Evolutionary conservation across 37 sponge, comb jelly and placozoan genomes (phyloP), one percentile per base, ranked within the genome.

Genomic region (Geodia barretti): DNA sequence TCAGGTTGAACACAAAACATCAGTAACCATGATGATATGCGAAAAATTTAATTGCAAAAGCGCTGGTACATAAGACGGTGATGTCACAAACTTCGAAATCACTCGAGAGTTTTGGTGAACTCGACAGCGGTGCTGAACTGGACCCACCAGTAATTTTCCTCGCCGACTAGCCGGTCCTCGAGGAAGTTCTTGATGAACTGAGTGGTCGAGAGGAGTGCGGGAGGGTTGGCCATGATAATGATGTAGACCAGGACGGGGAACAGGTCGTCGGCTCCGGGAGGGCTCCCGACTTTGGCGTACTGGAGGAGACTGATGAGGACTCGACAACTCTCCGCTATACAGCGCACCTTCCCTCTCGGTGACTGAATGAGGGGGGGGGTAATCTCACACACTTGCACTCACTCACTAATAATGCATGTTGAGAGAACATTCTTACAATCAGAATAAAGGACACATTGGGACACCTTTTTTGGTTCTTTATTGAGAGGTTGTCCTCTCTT

Each of bases 191-290:
- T 72, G 14, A 97, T 79, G 72, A 72, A 97, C 60, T 93, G 91
- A 1, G 87, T 74, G 3, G 97, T 97, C 30, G 97, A 97, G 38
- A 91, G 92, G 24, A 93, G 82, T 62, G 70, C 80, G 39, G 94
- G 85, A n/a, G 97, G 97, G 82, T 97, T 97, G 69, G 92, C 84
- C 54, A 89, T 87, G 41, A 97, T 88, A 4, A 97, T 68, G 29
- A 93, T 72, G 70, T 93, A 97, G 25, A 97, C 90, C 4, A 97
- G 79, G 4, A 91, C 94, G 3, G 97, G 97, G 78, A 97, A 86
- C 34, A 91, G 72, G 71, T 97, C 97, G 70, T 97, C 97, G 7
- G 97, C 97, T 0, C 94, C 97, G 0, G 97, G 85, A 34, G 90
- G 91, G 4, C 80, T 70, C 0, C 90, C 89, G 39, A 76, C 82